Percentiles rank a stretch among this genome's conserved stretches.
Evolutionary conservation across 53 echinoderm and acorn worm genomes (phyloP).

Genomic region (Hippasteria phrygiana): DNA sequence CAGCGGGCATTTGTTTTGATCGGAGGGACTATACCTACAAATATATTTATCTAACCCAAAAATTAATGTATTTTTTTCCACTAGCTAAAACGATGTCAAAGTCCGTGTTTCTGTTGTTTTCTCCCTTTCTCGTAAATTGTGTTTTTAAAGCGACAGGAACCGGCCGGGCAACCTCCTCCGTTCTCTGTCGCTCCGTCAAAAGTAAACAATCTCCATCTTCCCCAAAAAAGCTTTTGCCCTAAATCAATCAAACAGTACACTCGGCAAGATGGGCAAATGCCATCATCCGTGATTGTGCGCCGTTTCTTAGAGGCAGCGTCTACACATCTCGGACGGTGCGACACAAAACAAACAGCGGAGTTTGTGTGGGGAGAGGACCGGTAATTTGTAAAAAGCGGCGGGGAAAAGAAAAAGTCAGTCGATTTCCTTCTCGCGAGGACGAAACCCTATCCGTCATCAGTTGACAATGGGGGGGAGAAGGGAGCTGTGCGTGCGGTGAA

Average conservation of each 20-base stretch:
- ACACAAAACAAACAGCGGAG: slow-evolving; percentile 56
- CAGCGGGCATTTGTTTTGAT: neutral
- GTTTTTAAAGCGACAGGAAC: slow-evolving; percentile 52
- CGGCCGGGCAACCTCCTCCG: slow-evolving; percentile 20
- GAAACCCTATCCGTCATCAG: slow-evolving; percentile 46
- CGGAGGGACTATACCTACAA: neutral
- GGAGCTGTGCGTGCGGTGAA: neutral
- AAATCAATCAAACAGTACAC: slow-evolving; percentile 61
- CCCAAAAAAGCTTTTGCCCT: slow-evolving; percentile 62
- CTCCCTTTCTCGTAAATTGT: slow-evolving; percentile 17
- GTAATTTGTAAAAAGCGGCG: slow-evolving; percentile 47
- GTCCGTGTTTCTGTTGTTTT: slow-evolving; percentile 50
- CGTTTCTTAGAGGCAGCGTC: slow-evolving; percentile 8
- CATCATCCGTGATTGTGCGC: slow-evolving; percentile 50
- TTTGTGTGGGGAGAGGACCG: slow-evolving; percentile 36
- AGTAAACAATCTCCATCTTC: slow-evolving; percentile 15
- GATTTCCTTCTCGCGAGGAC: slow-evolving; percentile 17
- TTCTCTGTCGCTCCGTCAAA: slow-evolving; percentile 28
- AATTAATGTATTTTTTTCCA: neutral
- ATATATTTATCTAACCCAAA: neutral
- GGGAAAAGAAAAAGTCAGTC: slow-evolving; percentile 40
- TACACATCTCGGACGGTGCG: slow-evolving; percentile 23
- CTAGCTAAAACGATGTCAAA: slow-evolving; percentile 37
- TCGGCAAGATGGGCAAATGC: slow-evolving; percentile 48
- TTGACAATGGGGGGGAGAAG: slow-evolving; percentile 8